Base-by-base conservation (phyloP, 2,888 invertebrate genomes). In the Netelia fuscicornis region DNA sequence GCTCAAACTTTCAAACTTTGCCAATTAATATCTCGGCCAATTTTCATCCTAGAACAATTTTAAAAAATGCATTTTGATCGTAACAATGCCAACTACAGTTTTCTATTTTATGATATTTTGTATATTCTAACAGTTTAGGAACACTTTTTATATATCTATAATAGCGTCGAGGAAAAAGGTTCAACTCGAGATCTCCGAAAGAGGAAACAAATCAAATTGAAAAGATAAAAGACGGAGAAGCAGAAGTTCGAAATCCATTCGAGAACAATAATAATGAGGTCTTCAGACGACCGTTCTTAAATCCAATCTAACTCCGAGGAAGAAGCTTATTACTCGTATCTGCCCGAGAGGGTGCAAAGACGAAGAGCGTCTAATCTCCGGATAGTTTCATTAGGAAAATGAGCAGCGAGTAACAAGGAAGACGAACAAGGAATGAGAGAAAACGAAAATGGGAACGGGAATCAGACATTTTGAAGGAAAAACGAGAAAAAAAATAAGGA, bases 311-410 rank as follows among this genome's bases (percentile, higher is more conserved):
- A 58, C 65, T 72, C 9, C 44, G 13, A 52, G 42, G 42, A 11
- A 25, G 8, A 54, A 13, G 44, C 48, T 48, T 13, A n/a, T 23
- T 48, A 60, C 13, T 25, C 10, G 42, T n/a, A 13, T 0, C 10
- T 6, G 17, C 54, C 2, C 42, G 48, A 44, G 17, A 42, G 48
- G 37, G 30, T 52, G 25, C 48, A 74, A 74, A 58, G 17, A 71
- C 64, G 54, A 37, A 54, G 44, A 62, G 17, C 37, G 9, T 75
- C 56, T 62, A 23, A 60, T 79, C 68, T 71, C 48, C 20, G 60
- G 30, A 48, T 62, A 56, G 44, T 80, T 75, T 83, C 54, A 83
- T 75, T 80, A 80, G 48, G 42, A 56, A 65, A 80, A 80, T 76
- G n/a, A 62, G 68, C 48, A 20, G 37, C 48, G 30, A 64, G 58